Base-by-base conservation (phyloP, 2,113 vertebrate species). In the Mesitornis unicolor region DNA sequence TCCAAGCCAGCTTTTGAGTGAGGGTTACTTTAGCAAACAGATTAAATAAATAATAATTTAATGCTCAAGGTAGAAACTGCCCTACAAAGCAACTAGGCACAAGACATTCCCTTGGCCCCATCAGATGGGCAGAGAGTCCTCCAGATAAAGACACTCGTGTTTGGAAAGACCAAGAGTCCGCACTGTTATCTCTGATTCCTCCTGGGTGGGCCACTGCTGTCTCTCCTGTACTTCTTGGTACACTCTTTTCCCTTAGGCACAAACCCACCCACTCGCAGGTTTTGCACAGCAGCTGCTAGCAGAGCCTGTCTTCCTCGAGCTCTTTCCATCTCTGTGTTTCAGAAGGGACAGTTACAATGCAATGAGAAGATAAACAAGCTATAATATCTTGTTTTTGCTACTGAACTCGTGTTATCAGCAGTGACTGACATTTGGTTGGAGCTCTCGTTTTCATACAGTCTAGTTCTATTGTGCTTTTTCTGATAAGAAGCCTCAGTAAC, bases 401-500 rank as follows among this genome's bases (percentile, higher is more conserved):
- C 84, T 14, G 48, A 92, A n/a, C 90, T 89, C 53, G 15, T 13
- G 56, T 79, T 97, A 97, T 97, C 97, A 95, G 89, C 75, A 65
- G 22, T n/a, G 57, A 84, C 94, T 95, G 94, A 91, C 96, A 85
- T 95, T 92, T 89, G 89, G 80, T 87, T 60, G 69, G 83, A 87
- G 90, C 60, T 71, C 93, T 94, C 33, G 0, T 84, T 96, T 94
- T 96, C 36, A 43, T 80, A 88, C 68, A 9, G 40, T 73, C 33
- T 4, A 77, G 85, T 78, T 82, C 90, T 69, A 20, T 89, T 92
- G 84, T 95, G 90, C 74, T 92, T 84, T 78, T 85, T 83, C 96
- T 89, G 95, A 97, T 97, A 97, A 97, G 95, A 93, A 96, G 82
- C 90, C 86, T 95, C 90, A 90, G 80, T 68, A 92, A 89, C 92